Percentiles rank a stretch among this genome's conserved stretches.
Conservation (phyloP, 2,888 invertebrate genomes). For the Strigamia maritima region DNA sequence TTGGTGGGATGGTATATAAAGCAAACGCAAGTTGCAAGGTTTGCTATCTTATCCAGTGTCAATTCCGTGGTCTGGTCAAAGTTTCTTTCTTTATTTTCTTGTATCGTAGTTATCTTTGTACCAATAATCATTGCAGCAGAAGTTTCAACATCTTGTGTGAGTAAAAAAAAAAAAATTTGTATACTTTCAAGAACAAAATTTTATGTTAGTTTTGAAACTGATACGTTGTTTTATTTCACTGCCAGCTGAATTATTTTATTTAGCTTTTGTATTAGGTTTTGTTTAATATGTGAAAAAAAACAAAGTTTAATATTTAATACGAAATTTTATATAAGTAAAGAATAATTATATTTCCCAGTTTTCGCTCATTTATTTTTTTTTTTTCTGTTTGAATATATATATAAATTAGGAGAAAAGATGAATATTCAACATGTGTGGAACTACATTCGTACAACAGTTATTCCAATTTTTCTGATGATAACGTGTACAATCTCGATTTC, state of each 20-base stretch:
- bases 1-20: no score
- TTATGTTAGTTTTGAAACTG: background rate
- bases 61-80: no score
- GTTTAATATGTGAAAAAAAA: background rate
- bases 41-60: no score
- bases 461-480: background rate
- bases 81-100: no score
- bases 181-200: background rate
- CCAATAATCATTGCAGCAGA: no score
- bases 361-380: background rate
- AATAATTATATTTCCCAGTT: background rate
- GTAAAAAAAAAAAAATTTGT: no score
- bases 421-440: background rate
- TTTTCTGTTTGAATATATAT: background rate
- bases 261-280: background rate
- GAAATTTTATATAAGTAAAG: background rate
- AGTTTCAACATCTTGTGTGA: background rate
- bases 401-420: background rate
- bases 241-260: background rate
- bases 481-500: background rate
- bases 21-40: no score
- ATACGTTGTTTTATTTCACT: background rate
- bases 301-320: background rate
- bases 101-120: no score
- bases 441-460: background rate